phyloP scores from a whole-genome alignment of 2,113 vertebrate genomes.

The Talpa occidentalis region DNA sequence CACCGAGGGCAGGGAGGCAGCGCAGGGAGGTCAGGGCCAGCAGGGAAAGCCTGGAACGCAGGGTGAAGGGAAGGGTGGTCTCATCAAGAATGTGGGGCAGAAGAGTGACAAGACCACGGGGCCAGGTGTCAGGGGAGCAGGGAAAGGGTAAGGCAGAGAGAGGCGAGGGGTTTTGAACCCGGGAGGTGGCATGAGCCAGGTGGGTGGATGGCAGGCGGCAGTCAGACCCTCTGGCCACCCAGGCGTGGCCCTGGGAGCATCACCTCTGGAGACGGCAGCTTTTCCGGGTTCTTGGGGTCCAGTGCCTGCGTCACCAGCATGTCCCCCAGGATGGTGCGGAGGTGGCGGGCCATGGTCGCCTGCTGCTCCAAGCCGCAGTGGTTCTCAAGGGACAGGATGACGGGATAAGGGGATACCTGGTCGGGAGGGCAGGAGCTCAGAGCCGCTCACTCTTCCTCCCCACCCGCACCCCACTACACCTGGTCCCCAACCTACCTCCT shows the following conservation, averaged over 20 bases:
- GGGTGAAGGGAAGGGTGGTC: background rate
- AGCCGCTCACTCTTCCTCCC: background rate
- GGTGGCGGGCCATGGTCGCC: conserved; percentile 93
- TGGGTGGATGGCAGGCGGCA: no score
- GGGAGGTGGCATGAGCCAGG: background rate
- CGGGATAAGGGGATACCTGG: conserved; percentile 93
- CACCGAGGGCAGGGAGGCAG: background rate
- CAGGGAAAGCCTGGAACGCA: background rate
- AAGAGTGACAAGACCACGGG: background rate
- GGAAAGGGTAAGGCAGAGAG: background rate
- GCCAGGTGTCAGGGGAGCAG: background rate
- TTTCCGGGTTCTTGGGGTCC: conserved; percentile 75
- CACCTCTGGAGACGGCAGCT: conserved; percentile 96
- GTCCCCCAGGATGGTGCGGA: conserved; percentile 92
- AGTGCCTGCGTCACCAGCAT: conserved; percentile 90
- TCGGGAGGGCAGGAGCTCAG: background rate
- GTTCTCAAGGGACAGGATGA: conserved; percentile 97
- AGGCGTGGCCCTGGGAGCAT: fast-evolving
- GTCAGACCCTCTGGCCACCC: background rate
- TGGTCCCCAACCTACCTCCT: background rate
- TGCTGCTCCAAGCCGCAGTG: conserved; percentile 98
- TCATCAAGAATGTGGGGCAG: background rate
- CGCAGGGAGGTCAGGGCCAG: background rate
- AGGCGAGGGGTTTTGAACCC: background rate
- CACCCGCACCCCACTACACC: background rate